Conservation (phyloP, 2,888 invertebrate species). For the Coelopa pilipes region DNA sequence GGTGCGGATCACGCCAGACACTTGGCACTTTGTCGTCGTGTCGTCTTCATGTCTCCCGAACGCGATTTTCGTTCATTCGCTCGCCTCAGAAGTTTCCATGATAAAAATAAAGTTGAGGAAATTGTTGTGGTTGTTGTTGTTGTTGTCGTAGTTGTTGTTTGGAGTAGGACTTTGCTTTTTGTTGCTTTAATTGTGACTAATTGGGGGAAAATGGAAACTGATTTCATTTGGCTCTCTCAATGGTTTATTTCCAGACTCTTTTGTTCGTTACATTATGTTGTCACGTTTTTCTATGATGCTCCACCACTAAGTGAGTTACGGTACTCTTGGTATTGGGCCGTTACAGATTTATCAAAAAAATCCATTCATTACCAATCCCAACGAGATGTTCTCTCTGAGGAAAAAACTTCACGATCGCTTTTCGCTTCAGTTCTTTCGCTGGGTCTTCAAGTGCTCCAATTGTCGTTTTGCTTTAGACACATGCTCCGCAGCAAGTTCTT, state of each 20-base stretch:
- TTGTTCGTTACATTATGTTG: no score
- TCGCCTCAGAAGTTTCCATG: slow-evolving; percentile 21
- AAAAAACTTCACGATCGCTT: not conserved
- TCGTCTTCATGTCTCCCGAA: slow-evolving; percentile 18
- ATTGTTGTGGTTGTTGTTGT: slow-evolving; percentile 15
- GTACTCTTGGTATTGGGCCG: no score
- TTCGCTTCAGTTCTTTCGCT: not conserved
- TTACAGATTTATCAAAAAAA: no score
- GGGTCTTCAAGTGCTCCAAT: not conserved
- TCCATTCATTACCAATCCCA: no score
- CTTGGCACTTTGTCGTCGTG: slow-evolving; percentile 23
- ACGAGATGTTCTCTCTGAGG: not conserved
- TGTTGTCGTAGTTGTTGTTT: slow-evolving; percentile 2
- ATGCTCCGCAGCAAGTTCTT: not conserved
- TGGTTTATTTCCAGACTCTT: no score
- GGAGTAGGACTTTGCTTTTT: slow-evolving; percentile 17
- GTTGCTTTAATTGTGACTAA: slow-evolving; percentile 36
- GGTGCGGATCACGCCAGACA: slow-evolving; percentile 18
- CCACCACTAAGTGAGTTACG: no score
- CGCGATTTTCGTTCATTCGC: not conserved
- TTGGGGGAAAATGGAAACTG: slow-evolving; percentile 25
- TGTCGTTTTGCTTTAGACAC: not conserved
- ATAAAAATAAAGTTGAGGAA: slow-evolving; percentile 31
- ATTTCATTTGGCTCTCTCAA: slow-evolving; percentile 7
- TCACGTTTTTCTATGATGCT: no score